Evolutionary conservation across 2,797 vertebrate species (phyloP), one percentile per base, ranked within the genome.

Genomic region (Sitta carolinensis): DNA sequence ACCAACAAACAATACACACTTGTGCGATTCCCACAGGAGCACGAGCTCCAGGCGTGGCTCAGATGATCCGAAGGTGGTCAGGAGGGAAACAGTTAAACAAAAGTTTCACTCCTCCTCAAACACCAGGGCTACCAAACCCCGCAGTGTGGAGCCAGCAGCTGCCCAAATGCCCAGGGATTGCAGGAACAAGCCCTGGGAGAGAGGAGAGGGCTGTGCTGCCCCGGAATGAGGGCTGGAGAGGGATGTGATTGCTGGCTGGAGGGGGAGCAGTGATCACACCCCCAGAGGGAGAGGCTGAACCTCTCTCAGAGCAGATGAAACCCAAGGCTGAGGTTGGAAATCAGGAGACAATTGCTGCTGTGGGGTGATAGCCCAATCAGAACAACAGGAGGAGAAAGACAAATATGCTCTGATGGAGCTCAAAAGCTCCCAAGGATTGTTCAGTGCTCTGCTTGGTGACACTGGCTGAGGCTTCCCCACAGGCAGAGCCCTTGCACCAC

Each of bases 131-230:
- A 43, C n/a, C 15, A 34, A 68, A 48, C 40, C 15, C 19, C 75
- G 16, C 13, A 6, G 6, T 5, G 0, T 50, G 67, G 57, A 48
- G 32, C 62, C 55, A 45, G 10, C 0, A 18, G 61, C 88, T 81
- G 62, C 82, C 62, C 48, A 57, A 70, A 43, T 1, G 8, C 20
- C 7, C 62, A 7, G 23, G 3, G 78, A 36, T 12, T 42, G 88
- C 32, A 59, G 67, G 40, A 74, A 32, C 21, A 11, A 4, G 34
- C 5, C 0, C 0, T 16, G 0, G 9, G 42, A 11, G 54, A 36
- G 43, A 25, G 25, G 75, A 26, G 89, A 66, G 32, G 34, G 0
- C 45, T 15, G 18, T 7, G 38, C 15, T 30, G 4, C 1, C 0
- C 3, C 1, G 29, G 66, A 18, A n/a, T 0, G 26, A 12, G 3